Evolutionary conservation across 2,888 invertebrate genomes (phyloP), one percentile per base, ranked within the genome.

Genomic region (Lepetodrilus schrolli): DNA sequence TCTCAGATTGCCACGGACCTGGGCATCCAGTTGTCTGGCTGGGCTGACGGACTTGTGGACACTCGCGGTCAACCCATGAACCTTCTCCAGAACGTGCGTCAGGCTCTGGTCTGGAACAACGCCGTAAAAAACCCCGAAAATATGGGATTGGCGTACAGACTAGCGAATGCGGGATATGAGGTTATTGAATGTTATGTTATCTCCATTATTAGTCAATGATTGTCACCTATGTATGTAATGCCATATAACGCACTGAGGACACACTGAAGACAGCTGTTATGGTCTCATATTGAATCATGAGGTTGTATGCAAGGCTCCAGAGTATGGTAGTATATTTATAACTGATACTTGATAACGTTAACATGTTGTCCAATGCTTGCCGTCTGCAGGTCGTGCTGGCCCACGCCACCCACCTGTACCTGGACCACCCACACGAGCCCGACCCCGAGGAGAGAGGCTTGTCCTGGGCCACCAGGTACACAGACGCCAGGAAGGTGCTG

Each of bases 151-250:
- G 82, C 83, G 0, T 81, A 86, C 66, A 75, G 79, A 20, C 75
- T 87, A 43, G 89, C 88, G 13, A 89, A 89, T 69, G 77, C 71
- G 5, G 87, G 84, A 2, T 88, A 86, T 73, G 87, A 87, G 87
- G 88, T 88, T 71, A 50, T 49, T 73, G 23, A 1, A 5, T 5
- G 5, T 38, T 38, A 38, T 8, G 10, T 38, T 38, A 38, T 38
- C n/a, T n/a, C n/a, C n/a, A n/a, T n/a, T n/a, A n/a, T n/a, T n/a
- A n/a, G n/a, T n/a, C n/a, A n/a, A n/a, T n/a, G n/a, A n/a, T n/a
- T n/a, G n/a, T n/a, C n/a, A n/a, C n/a, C n/a, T n/a, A n/a, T n/a
- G n/a, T n/a, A n/a, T n/a, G n/a, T n/a, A n/a, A n/a, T n/a, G n/a
- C n/a, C n/a, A n/a, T n/a, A n/a, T n/a, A n/a, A n/a, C n/a, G n/a